Conservation (phyloP, 2,113 vertebrate species). For the Orthonyx spaldingii region DNA sequence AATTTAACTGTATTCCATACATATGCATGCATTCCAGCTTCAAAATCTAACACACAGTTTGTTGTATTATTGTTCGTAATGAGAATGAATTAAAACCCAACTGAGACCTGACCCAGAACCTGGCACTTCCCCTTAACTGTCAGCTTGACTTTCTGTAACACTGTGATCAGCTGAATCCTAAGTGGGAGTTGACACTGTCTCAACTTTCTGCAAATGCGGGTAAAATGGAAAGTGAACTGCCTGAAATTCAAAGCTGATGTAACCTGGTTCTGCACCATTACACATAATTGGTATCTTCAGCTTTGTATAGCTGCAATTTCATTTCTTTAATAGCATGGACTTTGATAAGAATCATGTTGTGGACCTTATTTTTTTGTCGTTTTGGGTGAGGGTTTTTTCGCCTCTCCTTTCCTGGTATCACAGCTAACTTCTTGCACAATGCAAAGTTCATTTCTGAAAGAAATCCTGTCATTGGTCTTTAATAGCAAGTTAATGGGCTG, state of each 20-base stretch:
- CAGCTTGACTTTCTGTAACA: slow-evolving; percentile 57
- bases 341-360: slow-evolving; percentile 40
- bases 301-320: slow-evolving; percentile 46
- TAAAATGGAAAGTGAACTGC: slow-evolving; percentile 56
- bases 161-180: slow-evolving; percentile 61
- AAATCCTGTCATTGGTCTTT: slow-evolving; percentile 58
- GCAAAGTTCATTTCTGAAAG: slow-evolving; percentile 45
- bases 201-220: slow-evolving; percentile 49
- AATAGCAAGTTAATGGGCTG: slow-evolving; percentile 66
- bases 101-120: slow-evolving; percentile 56
- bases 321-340: slow-evolving; percentile 52
- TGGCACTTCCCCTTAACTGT: slow-evolving; percentile 61
- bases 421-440: slow-evolving; percentile 25
- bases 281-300: slow-evolving; percentile 46
- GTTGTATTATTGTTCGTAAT: slow-evolving; percentile 53
- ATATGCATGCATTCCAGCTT: slow-evolving; percentile 21
- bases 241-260: slow-evolving; percentile 47
- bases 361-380: not conserved
- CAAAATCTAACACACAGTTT: not conserved
- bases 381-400: not conserved
- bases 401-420: slow-evolving; percentile 3
- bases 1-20: not conserved
- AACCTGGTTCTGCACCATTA: slow-evolving; percentile 64
- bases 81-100: slow-evolving; percentile 63
- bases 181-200: slow-evolving; percentile 62